Evolutionary conservation across 2,888 invertebrate species (phyloP), one percentile per base, ranked within the genome.

Genomic region (Therioaphis trifolii): DNA sequence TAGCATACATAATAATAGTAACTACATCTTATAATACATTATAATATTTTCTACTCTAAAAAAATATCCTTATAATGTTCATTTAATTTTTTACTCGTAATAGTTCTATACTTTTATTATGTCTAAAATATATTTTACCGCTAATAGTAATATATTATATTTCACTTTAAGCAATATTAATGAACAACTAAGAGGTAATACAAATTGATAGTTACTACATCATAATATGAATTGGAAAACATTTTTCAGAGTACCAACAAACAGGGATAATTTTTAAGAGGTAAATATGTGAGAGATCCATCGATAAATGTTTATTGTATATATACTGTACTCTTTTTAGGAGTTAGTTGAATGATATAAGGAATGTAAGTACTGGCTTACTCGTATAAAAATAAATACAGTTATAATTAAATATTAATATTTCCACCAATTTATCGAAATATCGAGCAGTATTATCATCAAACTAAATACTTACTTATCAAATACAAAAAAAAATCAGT

Each of bases 291-390:
- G 52, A 78, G 66, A 78, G 77, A 78, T 66, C 77, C 11, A 52
- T 49, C 21, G 52, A 15, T 68, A 0, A 35, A 15, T 21, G 21
- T 49, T 29, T 7, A 49, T 14, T 49, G 29, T 15, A 35, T 35
- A 49, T 35, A 35, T n/a, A n/a, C n/a, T n/a, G n/a, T n/a, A n/a
- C n/a, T n/a, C n/a, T n/a, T 75, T 35, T 4, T 11, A n/a, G 58
- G 27, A 27, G 18, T 29, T 40, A 43, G 3, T 21, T 35, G 27
- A 66, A 43, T 69, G 55, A n/a, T n/a, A n/a, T 24, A 43, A 52
- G 68, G 78, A 79, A 79, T 79, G 66, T 77, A n/a, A n/a, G n/a
- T n/a, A 55, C 69, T 68, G 24, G 40, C 4, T 66, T 77, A 5
- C n/a, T 66, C 68, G 66, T 52, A 24, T 52, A 46, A 68, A n/a